Base-by-base conservation (phyloP, 2,888 invertebrate genomes). In the Scaeva pyrastri region DNA sequence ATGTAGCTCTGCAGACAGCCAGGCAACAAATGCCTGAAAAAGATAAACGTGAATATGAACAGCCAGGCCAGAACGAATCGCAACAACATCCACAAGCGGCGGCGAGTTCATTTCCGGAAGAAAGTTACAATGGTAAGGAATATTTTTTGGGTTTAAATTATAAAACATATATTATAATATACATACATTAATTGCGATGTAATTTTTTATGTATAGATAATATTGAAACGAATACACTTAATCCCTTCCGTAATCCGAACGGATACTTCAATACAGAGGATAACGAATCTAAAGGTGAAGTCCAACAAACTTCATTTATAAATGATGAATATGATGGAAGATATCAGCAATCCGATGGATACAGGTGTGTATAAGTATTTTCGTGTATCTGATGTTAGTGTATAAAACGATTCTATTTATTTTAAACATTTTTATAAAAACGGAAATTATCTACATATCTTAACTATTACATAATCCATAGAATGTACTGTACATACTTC, bases 1-100 rank as follows among this genome's bases (percentile, higher is more conserved):
- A 96, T 91, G 97, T 97, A 88, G 96, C 97, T 26, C 95, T 96
- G 94, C 97, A 97, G 92, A 96, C 97, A 21, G 94, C 96, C 62
- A 94, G 96, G 89, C 96, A 97, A 91, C 94, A 95, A 90, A 94
- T 97, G 90, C 97, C 97, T 68, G 95, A 95, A 52, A 93, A 94
- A 43, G 95, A 95, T 56, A 93, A 94, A 43, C 91, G 94, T 89
- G 92, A 92, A 88, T 93, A 93, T 89, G 92, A 92, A 72, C 91
- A 93, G 71, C 93, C 92, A 83, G 90, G 89, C 26, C 85, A 76
- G 45, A 68, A 78, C 10, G 64, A 71, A 52, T 52, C 82, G 23
- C 81, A 78, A 45, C 62, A 82, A 58, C 74, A 74, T 52, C 16
- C 81, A 21, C 88, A 82, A 23, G 12, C 36, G 78, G 12, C 36